A percentile compares a stretch with the other conserved stretches of the same genome.
These are phyloP conservation scores for Nephrotoma guestfalica DNA, from an alignment of 2,888 invertebrate genomes.

Conservation along the genomic window DNA sequence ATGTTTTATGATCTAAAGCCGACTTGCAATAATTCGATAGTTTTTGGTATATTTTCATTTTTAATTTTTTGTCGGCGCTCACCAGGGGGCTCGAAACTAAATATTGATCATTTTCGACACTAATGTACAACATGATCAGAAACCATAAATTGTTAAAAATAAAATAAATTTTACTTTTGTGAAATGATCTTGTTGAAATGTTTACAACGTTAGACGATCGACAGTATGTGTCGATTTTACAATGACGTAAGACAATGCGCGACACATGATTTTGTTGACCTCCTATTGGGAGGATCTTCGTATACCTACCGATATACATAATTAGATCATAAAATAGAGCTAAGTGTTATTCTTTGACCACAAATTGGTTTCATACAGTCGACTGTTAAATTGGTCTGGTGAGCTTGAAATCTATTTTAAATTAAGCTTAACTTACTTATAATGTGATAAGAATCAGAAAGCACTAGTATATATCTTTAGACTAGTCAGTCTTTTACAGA, in stretches of 20 bases:
- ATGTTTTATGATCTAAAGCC: not conserved
- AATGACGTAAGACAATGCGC: not conserved
- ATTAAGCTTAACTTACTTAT: too few relatives aligned
- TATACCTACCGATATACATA: not conserved
- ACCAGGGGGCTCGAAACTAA: not conserved
- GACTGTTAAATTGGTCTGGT: too few relatives aligned
- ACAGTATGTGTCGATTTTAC: not conserved
- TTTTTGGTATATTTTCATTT: not conserved
- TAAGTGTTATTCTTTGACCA: not conserved
- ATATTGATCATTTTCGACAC: not conserved
- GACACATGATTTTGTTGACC: not conserved
- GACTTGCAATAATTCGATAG: not conserved
- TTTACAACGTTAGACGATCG: not conserved
- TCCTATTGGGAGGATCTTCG: not conserved
- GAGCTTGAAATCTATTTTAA: too few relatives aligned
- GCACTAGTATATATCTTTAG: too few relatives aligned
- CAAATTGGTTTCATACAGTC: too few relatives aligned
- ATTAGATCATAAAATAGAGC: not conserved
- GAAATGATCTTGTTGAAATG: not conserved
- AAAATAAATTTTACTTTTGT: not conserved
- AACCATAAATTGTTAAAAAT: not conserved
- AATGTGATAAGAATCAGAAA: too few relatives aligned
- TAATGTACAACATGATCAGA: not conserved
- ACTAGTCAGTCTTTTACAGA: too few relatives aligned
- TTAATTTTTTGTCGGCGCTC: not conserved